Percentiles rank a stretch among this genome's conserved stretches.
Conservation (phyloP, 2,888 invertebrate genomes). For the Endotricha flammealis region DNA sequence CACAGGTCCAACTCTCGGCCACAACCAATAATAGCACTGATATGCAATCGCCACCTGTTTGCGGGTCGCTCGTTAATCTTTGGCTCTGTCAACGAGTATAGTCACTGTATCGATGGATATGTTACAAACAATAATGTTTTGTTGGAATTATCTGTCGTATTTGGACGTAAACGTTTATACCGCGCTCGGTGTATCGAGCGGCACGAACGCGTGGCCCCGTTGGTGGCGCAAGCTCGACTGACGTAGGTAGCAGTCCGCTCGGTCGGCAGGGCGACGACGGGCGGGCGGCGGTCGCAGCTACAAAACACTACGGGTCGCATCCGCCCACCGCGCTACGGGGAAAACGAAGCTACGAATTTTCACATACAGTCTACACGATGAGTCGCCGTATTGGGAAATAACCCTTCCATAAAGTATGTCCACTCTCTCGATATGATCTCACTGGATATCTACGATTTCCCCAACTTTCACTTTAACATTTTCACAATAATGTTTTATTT, state of each 20-base stretch:
- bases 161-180: slow-evolving; percentile 34
- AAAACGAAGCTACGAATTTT: slow-evolving; percentile 55
- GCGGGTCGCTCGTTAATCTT: slow-evolving; percentile 27
- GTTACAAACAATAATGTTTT: slow-evolving; percentile 10
- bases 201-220: slow-evolving; percentile 31
- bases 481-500: no score
- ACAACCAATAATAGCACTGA: slow-evolving; percentile 55
- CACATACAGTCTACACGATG: slow-evolving; percentile 29
- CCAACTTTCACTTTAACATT: no score
- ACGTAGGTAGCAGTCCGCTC: slow-evolving; percentile 47
- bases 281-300: slow-evolving; percentile 40
- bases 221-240: slow-evolving; percentile 54
- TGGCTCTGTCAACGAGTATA: slow-evolving; percentile 22
- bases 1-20: slow-evolving; percentile 45
- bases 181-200: slow-evolving; percentile 17
- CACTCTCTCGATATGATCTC: no score
- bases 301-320: slow-evolving; percentile 52
- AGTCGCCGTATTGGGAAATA: slow-evolving; percentile 35
- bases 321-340: slow-evolving; percentile 65
- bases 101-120: slow-evolving; percentile 9
- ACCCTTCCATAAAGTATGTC: slow-evolving; percentile 6
- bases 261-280: slow-evolving; percentile 35
- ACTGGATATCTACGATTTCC: no score
- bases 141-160: slow-evolving; percentile 24
- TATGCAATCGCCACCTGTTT: slow-evolving; percentile 58